Base-by-base conservation (phyloP, 1,140 invertebrate genomes). In the Pygmarrhopalites habei region DNA sequence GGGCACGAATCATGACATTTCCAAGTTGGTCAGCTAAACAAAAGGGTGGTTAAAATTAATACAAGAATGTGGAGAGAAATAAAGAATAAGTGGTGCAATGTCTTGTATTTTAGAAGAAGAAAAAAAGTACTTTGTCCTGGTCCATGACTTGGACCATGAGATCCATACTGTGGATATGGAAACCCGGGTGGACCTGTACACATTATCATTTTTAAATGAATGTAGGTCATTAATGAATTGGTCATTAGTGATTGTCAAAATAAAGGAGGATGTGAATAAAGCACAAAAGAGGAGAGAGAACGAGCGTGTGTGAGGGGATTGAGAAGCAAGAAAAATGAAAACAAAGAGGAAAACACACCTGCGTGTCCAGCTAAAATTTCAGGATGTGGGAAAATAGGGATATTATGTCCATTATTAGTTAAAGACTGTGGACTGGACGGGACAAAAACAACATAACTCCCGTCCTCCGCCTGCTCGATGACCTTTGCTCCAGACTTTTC, bases 1-100 rank as follows among this genome's bases (percentile, higher is more conserved):
- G 77, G 15, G 88, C 82, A 25, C 68, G 70, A 10, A 78, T 72
- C 51, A 74, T 59, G 25, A 66, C 62, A 26, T 65, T 64, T 12
- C 61, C 44, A 23, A 71, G 60, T 55, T 64, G 30, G 23, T 65
- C 60, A 17, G 55, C 68, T 71, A 52, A 32, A 65, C 1, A 51
- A n/a, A n/a, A n/a, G n/a, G n/a, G n/a, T n/a, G n/a, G n/a, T n/a
- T n/a, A 64, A 23, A 49, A 49, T 15, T 26, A 51, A 19, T 51
- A 10, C 21, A 17, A 51, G 14, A 51, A 19, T n/a, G n/a, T n/a
- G n/a, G n/a, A n/a, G n/a, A n/a, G n/a, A n/a, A n/a, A n/a, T n/a
- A n/a, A n/a, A n/a, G n/a, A n/a, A n/a, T n/a, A n/a, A n/a, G n/a
- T n/a, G n/a, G n/a, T n/a, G n/a, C n/a, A n/a, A n/a, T n/a, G n/a